A percentile compares a stretch with the other conserved stretches of the same genome.
phyloP scores from a whole-genome alignment of 1,140 invertebrate genomes.

The Monomorium pharaonis region DNA sequence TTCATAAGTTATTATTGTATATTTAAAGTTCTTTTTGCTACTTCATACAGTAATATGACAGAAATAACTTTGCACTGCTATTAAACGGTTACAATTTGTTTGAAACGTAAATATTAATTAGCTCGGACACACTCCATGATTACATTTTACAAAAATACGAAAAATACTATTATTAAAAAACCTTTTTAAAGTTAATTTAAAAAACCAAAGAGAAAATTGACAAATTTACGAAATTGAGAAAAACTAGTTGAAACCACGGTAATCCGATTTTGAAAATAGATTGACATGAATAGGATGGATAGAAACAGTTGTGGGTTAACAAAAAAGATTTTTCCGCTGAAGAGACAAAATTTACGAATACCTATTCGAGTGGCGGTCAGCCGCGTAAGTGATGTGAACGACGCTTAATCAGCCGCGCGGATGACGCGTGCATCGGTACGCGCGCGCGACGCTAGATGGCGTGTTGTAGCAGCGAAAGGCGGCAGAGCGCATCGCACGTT shows the following conservation, averaged over 20 bases:
- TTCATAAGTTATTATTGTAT: background rate
- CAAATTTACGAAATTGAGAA: background rate
- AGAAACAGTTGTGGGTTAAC: background rate
- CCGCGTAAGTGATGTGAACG: constrained; percentile 34
- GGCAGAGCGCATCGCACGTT: constrained; percentile 61
- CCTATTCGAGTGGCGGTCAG: background rate
- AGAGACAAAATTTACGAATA: background rate
- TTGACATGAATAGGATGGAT: background rate
- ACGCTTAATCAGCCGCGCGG: constrained; percentile 48
- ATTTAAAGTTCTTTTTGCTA: constrained; percentile 1
- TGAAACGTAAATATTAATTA: background rate
- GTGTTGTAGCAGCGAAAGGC: constrained; percentile 50
- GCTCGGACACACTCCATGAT: background rate
- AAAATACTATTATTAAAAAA: background rate
- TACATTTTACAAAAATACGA: background rate
- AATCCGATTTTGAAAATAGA: background rate
- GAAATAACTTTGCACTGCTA: background rate
- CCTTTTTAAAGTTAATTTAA: background rate
- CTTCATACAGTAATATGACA: background rate
- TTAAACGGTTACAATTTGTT: background rate
- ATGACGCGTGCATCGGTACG: constrained; percentile 57
- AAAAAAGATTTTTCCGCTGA: background rate
- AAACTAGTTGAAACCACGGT: background rate
- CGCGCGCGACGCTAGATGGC: constrained; percentile 73
- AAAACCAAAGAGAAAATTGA: background rate